Base-by-base conservation (phyloP, 92 coral and sea anemone species). In the Palythoa grandiflora region DNA sequence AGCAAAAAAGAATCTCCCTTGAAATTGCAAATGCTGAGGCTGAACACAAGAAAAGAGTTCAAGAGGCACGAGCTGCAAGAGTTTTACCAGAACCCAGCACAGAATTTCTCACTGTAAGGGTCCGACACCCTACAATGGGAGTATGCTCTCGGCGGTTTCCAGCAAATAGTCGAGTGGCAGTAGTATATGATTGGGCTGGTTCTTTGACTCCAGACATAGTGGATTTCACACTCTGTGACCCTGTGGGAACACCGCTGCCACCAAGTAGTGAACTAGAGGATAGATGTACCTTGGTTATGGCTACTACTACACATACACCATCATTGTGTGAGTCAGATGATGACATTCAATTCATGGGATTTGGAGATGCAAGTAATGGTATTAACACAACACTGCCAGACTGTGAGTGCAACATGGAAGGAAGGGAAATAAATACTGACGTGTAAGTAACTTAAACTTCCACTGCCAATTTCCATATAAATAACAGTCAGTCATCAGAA, bases 101-200 rank as follows among this genome's bases (percentile, higher is more conserved):
- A 1, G 68, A 91, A 40, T 87, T 81, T 87, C 79, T 87, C 12
- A 87, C 88, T 28, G 75, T 91, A 21, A 81, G 73, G 59, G 80
- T 91, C 61, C 59, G 91, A 17, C 91, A 91, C 60, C 75, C 73
- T 37, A 36, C 80, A 61, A 74, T 63, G 28, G 93, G 93, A 19
- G 35, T 91, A 35, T 71, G 40, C 15, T 38, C 84, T 38, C 57
- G 75, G 19, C 80, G 74, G 39, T 87, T 91, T 81, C 91, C 88
- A 65, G 38, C 84, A 0, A 20, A 35, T 61, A 87, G 80, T 5
- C 73, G 77, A 76, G 81, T 87, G 93, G 48, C 78, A 65, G 79
- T 89, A 15, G 89, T 89, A 37, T 89, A 92, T 83, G 94, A 92
- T 72, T 92, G 94, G 94, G 91, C 87, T 57, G 94, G 94, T 37